A percentile compares a stretch with the other conserved stretches of the same genome.
Evolutionary conservation across 2,797 vertebrate species (phyloP).

Genomic region (Enteromius paludinosus): DNA sequence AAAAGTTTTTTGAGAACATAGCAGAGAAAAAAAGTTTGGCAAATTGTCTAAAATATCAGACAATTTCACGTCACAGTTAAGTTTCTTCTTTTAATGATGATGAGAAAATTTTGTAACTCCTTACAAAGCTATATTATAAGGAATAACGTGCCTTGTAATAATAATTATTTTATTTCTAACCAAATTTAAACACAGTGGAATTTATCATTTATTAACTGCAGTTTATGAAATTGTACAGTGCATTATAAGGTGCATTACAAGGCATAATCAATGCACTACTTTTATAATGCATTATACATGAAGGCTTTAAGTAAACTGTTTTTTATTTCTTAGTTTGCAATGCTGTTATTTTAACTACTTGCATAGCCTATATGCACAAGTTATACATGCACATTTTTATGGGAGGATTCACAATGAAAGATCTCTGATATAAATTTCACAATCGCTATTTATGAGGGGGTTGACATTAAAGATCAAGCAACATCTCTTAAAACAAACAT

Average conservation of each 20-base stretch:
- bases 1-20: neutral
- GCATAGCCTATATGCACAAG: neutral
- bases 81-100: neutral
- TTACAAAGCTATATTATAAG: neutral
- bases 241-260: neutral
- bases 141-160: neutral
- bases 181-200: neutral
- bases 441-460: neutral
- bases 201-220: neutral
- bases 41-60: neutral
- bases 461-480: conserved; percentile 6
- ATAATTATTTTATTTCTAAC: neutral
- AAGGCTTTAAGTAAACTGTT: neutral
- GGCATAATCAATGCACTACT: neutral
- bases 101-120: neutral
- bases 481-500: neutral
- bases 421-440: neutral
- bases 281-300: neutral
- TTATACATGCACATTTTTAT: neutral
- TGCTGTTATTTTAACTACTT: neutral
- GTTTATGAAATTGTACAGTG: neutral
- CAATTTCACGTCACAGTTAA: neutral
- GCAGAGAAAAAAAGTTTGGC: no score
- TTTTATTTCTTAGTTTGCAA: neutral
- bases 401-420: neutral